These are phyloP conservation scores for Oophaga sylvatica DNA, from an alignment of 2,797 vertebrate species.

Conservation along the genomic window DNA sequence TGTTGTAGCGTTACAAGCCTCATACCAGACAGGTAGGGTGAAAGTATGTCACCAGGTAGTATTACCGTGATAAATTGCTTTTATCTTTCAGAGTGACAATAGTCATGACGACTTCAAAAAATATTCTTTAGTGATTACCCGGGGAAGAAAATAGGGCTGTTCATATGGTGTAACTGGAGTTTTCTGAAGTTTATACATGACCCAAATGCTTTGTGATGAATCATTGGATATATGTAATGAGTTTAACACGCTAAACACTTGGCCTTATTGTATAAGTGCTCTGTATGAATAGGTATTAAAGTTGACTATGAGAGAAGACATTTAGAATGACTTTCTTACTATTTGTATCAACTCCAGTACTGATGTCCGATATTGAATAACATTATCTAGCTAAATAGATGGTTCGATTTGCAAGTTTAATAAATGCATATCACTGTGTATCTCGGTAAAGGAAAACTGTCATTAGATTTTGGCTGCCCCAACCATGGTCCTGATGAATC, in stretches of 20 bases:
- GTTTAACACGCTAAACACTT: conserved; percentile 2
- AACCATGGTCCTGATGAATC: too few species aligned
- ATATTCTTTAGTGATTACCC: conserved; percentile 20
- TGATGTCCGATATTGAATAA: too few species aligned
- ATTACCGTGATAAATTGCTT: conserved; percentile 37
- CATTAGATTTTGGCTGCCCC: too few species aligned
- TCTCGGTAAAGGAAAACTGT: too few species aligned
- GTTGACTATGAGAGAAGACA: neutral
- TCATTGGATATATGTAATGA: conserved; percentile 18
- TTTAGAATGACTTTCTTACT: neutral
- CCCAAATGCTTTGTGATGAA: conserved; percentile 45
- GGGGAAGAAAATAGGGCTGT: conserved; percentile 12
- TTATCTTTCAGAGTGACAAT: conserved; percentile 32
- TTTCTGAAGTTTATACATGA: conserved; percentile 32
- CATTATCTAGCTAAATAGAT: too few species aligned
- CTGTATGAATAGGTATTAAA: neutral
- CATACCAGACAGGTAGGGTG: conserved; percentile 34
- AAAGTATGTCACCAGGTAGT: conserved; percentile 18
- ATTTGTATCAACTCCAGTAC: too few species aligned
- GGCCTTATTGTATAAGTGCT: neutral
- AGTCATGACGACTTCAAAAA: conserved; percentile 18
- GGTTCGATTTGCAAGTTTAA: too few species aligned
- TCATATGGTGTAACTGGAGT: conserved; percentile 1
- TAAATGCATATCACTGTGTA: too few species aligned
- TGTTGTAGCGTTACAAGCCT: neutral